These are phyloP conservation scores for Bambusicola thoracicus DNA, from an alignment of 2,113 vertebrate genomes.

Conservation along the genomic window DNA sequence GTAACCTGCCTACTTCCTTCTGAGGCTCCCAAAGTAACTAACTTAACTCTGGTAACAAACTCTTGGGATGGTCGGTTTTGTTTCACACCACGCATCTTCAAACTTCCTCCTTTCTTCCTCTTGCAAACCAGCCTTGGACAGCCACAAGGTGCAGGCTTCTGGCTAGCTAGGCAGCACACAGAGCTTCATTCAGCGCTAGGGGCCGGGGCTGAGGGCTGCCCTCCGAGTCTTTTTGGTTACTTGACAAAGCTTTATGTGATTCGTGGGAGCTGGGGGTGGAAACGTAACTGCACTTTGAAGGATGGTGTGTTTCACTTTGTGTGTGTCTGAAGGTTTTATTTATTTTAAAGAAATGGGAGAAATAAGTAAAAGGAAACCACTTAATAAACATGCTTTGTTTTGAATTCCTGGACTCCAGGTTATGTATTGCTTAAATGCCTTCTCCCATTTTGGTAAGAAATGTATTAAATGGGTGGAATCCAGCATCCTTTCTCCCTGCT, in stretches of 20 bases:
- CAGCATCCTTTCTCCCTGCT: not conserved
- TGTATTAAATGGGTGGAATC: not conserved
- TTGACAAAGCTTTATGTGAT: conserved; percentile 64
- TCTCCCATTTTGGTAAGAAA: not conserved
- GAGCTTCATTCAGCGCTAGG: not conserved
- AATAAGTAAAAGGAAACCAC: conserved; percentile 60
- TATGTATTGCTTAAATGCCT: not conserved
- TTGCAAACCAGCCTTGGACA: not conserved
- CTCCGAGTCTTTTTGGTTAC: conserved; percentile 31
- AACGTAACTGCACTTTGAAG: conserved; percentile 63
- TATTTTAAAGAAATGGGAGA: conserved; percentile 65
- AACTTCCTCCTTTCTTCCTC: conserved; percentile 5
- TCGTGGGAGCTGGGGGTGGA: conserved; percentile 53
- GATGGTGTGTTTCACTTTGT: conserved; percentile 45
- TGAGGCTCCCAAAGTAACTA: not conserved
- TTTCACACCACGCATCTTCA: not conserved
- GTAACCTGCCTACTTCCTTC: not conserved
- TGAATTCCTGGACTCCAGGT: conserved; percentile 13
- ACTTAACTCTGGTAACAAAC: not conserved
- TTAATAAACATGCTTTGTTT: conserved; percentile 54
- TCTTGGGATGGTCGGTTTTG: not conserved
- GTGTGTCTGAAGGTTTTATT: conserved; percentile 70
- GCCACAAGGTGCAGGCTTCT: not conserved
- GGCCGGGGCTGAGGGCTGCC: not conserved
- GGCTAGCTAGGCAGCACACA: not conserved